Evolutionary conservation across 1,140 invertebrate species (phyloP).

Genomic region (Drosophila ananassae): DNA sequence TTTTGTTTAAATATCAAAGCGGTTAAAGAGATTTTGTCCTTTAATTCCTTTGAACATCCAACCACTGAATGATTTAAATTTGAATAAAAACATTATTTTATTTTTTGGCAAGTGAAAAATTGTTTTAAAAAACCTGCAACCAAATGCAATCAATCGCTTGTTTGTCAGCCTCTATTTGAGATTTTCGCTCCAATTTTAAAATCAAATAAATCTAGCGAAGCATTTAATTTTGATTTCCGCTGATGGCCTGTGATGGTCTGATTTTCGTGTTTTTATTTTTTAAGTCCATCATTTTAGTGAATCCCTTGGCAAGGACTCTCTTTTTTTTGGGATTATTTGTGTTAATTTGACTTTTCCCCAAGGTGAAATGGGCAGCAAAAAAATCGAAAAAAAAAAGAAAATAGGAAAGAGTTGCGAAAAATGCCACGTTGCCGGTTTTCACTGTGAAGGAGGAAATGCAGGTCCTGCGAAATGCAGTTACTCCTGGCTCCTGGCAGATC

Average conservation of each 20-base stretch:
- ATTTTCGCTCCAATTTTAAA: background rate
- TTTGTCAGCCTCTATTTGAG: too few relatives aligned
- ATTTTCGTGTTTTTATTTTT: background rate
- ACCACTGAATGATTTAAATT: too few relatives aligned
- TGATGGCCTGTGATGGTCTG: background rate
- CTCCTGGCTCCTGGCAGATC: background rate
- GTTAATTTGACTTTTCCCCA: background rate
- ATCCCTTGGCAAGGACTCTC: background rate
- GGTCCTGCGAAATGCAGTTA: background rate
- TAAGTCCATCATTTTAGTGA: background rate
- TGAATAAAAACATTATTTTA: too few relatives aligned
- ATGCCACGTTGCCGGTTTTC: constrained; percentile 29
- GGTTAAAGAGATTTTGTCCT: too few relatives aligned
- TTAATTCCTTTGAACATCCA: too few relatives aligned
- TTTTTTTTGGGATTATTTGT: background rate
- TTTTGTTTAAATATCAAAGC: too few relatives aligned
- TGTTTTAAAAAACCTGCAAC: too few relatives aligned
- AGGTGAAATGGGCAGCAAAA: background rate
- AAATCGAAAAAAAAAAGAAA: background rate
- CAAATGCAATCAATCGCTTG: too few relatives aligned
- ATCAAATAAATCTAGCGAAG: background rate
- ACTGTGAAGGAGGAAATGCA: constrained; percentile 2
- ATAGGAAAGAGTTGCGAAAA: background rate
- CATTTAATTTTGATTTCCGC: background rate
- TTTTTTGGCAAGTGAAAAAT: too few relatives aligned